Conservation (phyloP, 2,113 vertebrate species). For the Nanger granti region DNA sequence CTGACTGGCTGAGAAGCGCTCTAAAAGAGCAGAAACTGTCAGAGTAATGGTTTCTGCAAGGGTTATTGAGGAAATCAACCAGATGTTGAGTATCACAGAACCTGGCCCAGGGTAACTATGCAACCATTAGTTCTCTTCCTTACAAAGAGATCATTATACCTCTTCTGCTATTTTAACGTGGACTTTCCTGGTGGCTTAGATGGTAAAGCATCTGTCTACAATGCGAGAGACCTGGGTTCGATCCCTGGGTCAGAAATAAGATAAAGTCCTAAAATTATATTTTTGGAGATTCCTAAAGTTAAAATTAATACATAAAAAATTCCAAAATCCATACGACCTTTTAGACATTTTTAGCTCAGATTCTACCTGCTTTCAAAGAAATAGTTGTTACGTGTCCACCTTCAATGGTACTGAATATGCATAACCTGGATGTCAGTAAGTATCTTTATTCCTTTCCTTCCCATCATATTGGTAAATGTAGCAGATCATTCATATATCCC, state of each 20-base stretch:
- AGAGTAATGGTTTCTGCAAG: background rate
- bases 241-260: too few species aligned
- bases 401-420: background rate
- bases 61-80: background rate
- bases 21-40: background rate
- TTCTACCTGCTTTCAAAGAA: background rate
- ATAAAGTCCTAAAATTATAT: background rate
- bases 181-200: too few species aligned
- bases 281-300: background rate
- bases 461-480: background rate
- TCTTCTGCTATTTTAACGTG: background rate
- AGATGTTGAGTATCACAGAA: background rate
- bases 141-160: background rate
- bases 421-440: background rate
- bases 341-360: background rate
- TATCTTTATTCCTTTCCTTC: background rate
- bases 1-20: background rate
- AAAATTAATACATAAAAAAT: background rate
- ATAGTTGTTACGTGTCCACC: background rate
- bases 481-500: slow-evolving; percentile 28
- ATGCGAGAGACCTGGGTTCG: too few species aligned
- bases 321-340: background rate
- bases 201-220: too few species aligned
- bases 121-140: background rate
- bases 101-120: background rate